phyloP scores from a whole-genome alignment of 2,113 vertebrate genomes.

The Scatophagus argus region DNA sequence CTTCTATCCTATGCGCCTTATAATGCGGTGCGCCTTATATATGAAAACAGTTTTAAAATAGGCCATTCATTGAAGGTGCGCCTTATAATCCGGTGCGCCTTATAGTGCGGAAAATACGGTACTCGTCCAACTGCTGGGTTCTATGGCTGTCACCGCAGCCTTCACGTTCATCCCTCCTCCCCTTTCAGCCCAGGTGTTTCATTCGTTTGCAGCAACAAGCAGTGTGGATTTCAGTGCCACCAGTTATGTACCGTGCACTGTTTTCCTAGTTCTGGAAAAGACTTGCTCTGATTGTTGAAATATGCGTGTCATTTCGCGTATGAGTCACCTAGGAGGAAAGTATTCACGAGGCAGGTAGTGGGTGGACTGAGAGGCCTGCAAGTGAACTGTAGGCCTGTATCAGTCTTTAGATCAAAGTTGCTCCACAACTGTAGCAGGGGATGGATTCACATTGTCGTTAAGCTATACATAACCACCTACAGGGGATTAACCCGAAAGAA shows the following conservation, averaged over 20 bases:
- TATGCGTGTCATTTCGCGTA: constrained; percentile 37
- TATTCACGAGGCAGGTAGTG: constrained; percentile 43
- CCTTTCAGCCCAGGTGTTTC: constrained; percentile 8
- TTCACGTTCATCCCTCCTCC: neutral
- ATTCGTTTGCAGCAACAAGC: neutral
- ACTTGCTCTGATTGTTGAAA: constrained; percentile 37
- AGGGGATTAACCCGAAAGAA: no score
- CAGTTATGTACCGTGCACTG: neutral
- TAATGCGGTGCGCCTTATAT: no score
- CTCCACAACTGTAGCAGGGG: neutral
- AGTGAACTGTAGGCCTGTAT: constrained; percentile 17
- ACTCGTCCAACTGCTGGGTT: neutral
- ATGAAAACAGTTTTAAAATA: no score
- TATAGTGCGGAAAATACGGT: no score
- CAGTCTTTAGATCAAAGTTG: neutral
- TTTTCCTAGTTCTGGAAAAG: constrained; percentile 49
- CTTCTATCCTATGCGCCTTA: no score
- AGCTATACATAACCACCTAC: no score
- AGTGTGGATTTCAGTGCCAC: constrained; percentile 11
- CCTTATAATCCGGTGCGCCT: no score
- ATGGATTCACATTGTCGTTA: neutral
- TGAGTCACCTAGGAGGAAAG: constrained; percentile 18
- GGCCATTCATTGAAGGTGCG: no score
- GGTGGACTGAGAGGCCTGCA: constrained; percentile 9
- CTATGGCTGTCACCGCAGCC: neutral